Evolutionary conservation across 2,113 vertebrate species (phyloP), one percentile per base, ranked within the genome.

Genomic region (Alouatta palliata): DNA sequence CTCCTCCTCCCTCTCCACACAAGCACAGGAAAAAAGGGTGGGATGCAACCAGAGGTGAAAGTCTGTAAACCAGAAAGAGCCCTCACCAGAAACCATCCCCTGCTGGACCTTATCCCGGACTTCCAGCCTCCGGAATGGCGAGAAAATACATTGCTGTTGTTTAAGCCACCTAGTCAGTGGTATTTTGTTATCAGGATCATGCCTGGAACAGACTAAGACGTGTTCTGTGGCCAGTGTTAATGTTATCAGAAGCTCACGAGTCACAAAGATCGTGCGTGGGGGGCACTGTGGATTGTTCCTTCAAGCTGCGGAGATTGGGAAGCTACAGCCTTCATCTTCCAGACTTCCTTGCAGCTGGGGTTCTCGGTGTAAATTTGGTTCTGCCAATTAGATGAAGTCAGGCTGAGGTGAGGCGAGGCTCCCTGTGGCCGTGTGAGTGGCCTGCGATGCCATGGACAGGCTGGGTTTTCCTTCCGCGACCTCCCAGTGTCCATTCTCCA

Each of bases 321-420:
- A 77, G 40, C 27, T 13, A 23, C 32, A 68, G 8, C 7, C 27
- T 77, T 86, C 43, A 73, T 52, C 66, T 96, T 79, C 76, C 64
- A 76, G 95, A 93, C 47, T 97, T 83, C 61, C 73, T 94, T 77
- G 77, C 90, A 89, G 90, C 87, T 83, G 92, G 17, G 8, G 27
- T 47, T 54, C 80, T 79, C 17, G 5, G 66, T 87, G 4, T 61
- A 47, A 61, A 91, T 70, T 88, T 14, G 8, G 40, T 71, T 52
- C 40, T 70, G 40, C 35, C 76, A 88, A 19, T 21, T 2, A 40
- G 70, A 83, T 1, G 37, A 23, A 64, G 35, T 40, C 68, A 79
- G 52, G 82, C 1, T n/a, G 66, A 3, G 79, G 37, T 14, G n/a
- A 91, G 35, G 61, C 0, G 6, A 77, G 66, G 43, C 10, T 16